Percentiles rank a stretch among this genome's conserved stretches.
phyloP scores from a whole-genome alignment of 2,797 vertebrate genomes.

The Ciconia nigra region DNA sequence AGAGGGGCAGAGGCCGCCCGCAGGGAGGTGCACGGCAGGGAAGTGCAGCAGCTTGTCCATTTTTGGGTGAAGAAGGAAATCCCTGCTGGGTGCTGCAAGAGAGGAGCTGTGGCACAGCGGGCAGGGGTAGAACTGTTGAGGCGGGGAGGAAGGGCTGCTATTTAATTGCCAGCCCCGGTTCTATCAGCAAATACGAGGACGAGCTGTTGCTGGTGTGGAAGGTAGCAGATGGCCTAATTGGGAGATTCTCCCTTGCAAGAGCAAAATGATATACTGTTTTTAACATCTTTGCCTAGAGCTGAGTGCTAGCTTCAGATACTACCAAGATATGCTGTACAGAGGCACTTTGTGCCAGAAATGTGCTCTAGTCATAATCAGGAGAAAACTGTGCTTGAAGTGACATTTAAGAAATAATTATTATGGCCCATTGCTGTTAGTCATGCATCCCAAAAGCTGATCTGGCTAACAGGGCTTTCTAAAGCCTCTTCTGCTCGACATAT shows the following conservation, averaged over 20 bases:
- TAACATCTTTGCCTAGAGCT: conserved; percentile 34
- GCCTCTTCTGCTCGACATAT: background rate
- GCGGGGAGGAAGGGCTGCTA: background rate
- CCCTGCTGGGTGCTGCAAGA: background rate
- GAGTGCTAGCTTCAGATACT: conserved; percentile 2
- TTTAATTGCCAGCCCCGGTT: conserved; percentile 1
- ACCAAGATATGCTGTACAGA: background rate
- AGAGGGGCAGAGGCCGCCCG: background rate
- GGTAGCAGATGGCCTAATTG: conserved; percentile 61
- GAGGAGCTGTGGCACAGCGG: background rate
- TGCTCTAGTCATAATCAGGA: conserved; percentile 9
- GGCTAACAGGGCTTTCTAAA: conserved; percentile 31
- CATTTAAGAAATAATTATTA: conserved; percentile 31
- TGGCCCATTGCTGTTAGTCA: conserved; percentile 23
- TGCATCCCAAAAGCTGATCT: conserved; percentile 18
- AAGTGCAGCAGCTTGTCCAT: fast-evolving
- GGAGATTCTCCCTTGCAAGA: conserved; percentile 42
- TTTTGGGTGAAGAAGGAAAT: background rate
- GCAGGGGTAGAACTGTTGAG: background rate
- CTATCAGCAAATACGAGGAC: background rate
- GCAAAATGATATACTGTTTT: conserved; percentile 41
- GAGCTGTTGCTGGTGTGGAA: conserved; percentile 15
- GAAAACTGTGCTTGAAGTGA: conserved; percentile 35
- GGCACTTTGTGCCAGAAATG: background rate
- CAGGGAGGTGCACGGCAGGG: background rate